These are phyloP conservation scores for Cryptus viduatorius DNA, from an alignment of 2,888 invertebrate genomes.

Conservation along the genomic window DNA sequence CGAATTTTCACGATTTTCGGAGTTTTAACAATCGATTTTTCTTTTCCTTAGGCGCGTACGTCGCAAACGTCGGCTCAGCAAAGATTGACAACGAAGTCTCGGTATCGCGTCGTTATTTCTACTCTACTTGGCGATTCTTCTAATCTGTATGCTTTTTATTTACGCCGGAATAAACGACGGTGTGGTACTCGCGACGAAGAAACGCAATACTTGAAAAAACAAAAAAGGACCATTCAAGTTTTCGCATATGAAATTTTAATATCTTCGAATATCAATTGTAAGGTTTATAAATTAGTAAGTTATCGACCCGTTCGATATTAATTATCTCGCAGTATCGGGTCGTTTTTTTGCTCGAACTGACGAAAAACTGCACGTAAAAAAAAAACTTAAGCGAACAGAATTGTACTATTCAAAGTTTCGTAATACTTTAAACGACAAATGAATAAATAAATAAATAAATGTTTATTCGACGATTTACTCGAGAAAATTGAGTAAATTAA, in stretches of 20 bases:
- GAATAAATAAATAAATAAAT: slow-evolving; percentile 47
- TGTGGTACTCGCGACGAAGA: slow-evolving; percentile 80
- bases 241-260: slow-evolving; percentile 34
- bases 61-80: slow-evolving; percentile 77
- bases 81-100: slow-evolving; percentile 87
- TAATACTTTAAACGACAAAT: slow-evolving; percentile 33
- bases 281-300: slow-evolving; percentile 48
- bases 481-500: slow-evolving; percentile 45
- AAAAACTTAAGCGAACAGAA: slow-evolving; percentile 25
- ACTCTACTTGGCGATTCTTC: slow-evolving; percentile 86
- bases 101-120: slow-evolving; percentile 87
- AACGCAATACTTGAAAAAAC: slow-evolving; percentile 23
- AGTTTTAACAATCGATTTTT: not conserved
- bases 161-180: slow-evolving; percentile 87
- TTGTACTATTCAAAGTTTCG: not conserved
- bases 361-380: slow-evolving; percentile 32
- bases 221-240: not conserved
- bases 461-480: slow-evolving; percentile 21
- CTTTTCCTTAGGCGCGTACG: slow-evolving; percentile 75
- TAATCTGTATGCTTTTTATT: slow-evolving; percentile 86
- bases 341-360: not conserved
- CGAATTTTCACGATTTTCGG: not conserved
- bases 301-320: slow-evolving; percentile 28
- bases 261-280: slow-evolving; percentile 21
- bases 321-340: not conserved